phyloP scores from a whole-genome alignment of 53 echinoderm and acorn worm genomes.

The Luidia sarsii region DNA sequence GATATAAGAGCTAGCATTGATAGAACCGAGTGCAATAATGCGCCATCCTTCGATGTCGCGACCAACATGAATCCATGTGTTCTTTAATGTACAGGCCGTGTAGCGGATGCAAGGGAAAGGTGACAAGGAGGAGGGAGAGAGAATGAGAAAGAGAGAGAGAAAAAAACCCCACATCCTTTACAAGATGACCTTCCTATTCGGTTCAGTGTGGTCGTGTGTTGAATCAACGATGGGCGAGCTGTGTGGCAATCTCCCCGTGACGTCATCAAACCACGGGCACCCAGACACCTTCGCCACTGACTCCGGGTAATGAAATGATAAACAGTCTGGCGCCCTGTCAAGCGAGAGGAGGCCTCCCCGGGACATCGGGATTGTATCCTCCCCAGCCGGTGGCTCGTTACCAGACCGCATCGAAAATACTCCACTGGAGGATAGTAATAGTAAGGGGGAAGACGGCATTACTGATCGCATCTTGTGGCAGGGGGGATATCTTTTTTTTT shows the following conservation, averaged over 20 bases:
- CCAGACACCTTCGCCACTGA: background rate
- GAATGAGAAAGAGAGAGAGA: too few relatives aligned
- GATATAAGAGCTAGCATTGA: too few relatives aligned
- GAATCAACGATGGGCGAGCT: conserved; percentile 39
- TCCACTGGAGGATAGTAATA: conserved; percentile 6
- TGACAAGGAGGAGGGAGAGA: too few relatives aligned
- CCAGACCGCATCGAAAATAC: conserved; percentile 29
- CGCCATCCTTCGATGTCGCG: too few relatives aligned
- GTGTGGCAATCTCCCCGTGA: conserved; percentile 44
- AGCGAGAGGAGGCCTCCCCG: background rate
- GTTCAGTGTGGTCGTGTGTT: background rate
- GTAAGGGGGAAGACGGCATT: background rate
- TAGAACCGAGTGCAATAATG: too few relatives aligned
- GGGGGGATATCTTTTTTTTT: too few relatives aligned
- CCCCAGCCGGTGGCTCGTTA: conserved; percentile 6
- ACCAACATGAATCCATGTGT: too few relatives aligned
- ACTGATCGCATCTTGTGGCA: too few relatives aligned
- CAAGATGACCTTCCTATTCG: too few relatives aligned
- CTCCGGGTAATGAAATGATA: conserved; percentile 16
- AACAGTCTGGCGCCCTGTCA: conserved; percentile 43
- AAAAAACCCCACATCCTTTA: too few relatives aligned
- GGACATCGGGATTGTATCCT: background rate
- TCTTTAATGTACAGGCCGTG: too few relatives aligned
- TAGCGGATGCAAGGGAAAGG: too few relatives aligned
- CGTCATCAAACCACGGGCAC: conserved; percentile 25